Base-by-base conservation (phyloP, 37 sponge, comb jelly and placozoan genomes). In the Bolinopsis microptera region DNA sequence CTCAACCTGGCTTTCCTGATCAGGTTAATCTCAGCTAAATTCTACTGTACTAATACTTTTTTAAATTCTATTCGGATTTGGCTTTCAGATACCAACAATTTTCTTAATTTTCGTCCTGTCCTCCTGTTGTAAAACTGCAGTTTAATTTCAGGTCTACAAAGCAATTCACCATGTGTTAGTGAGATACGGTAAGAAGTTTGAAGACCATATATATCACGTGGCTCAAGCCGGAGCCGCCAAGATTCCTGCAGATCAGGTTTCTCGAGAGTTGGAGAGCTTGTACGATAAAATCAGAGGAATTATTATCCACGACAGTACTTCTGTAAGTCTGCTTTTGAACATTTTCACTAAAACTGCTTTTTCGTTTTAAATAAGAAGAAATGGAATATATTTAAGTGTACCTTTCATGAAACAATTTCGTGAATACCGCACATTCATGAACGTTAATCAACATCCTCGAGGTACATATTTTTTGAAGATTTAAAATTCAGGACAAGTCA, bases 281-380 rank as follows among this genome's bases (percentile, higher is more conserved):
- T 77, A 77, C 80, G 80, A 77, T 34, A 32, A 32, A 0, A 77
- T 77, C 80, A 77, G 80, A 36, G 80, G 80, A 13, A 35, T 77
- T 34, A 32, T 77, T 36, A 77, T 77, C 1, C 80, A 77, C 36
- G 80, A 77, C 33, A 77, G 80, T 18, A 77, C 80, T 35, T 32
- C 80, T 13, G 80, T 77, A 18, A 77, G 80, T 77, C 2, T 3
- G 74, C 61, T 48, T n/a, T n/a, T n/a, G n/a, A n/a, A n/a, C n/a
- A n/a, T n/a, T n/a, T n/a, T n/a, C n/a, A n/a, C n/a, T n/a, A n/a
- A n/a, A n/a, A n/a, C n/a, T n/a, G n/a, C n/a, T n/a, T n/a, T n/a
- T n/a, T n/a, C n/a, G n/a, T n/a, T n/a, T n/a, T n/a, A n/a, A n/a
- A n/a, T n/a, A n/a, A n/a, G n/a, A n/a, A n/a, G n/a, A n/a, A n/a